Evolutionary conservation across 37 sponge, comb jelly and placozoan species (phyloP), one percentile per base, ranked within the genome.

Genomic region (Beroe forskalii): DNA sequence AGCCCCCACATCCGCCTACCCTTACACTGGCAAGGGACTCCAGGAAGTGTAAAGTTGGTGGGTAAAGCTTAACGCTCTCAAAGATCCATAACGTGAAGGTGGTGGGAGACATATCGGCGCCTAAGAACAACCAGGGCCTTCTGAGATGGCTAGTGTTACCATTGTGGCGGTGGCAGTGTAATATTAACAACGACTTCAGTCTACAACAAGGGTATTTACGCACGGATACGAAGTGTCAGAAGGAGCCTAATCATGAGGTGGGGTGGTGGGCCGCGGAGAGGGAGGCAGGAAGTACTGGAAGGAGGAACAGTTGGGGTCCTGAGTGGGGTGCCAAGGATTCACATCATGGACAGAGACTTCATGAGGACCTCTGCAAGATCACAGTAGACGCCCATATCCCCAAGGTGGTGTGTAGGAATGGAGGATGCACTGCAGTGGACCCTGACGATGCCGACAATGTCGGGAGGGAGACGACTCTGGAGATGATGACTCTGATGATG

Each of bases 251-350:
- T 44, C 86, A 80, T 27, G 86, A 32, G 8, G 86, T 80, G 1
- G 86, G 38, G 1, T n/a, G n/a, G n/a, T n/a, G n/a, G n/a, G n/a
- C n/a, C n/a, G 44, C 42, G 37, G 86, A 42, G 1, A 48, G 86
- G 0, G 40, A 80, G 27, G 86, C 48, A 28, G 30, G 12, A 9
- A 38, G 40, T 4, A 6, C 12, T 12, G 55, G 55, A 12, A 48
- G 55, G 55, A 80, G 86, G 86, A 80, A 80, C 86, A 80, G 86
- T 43, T 80, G 86, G 86, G 86, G 86, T 6, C 2, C 1, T 14
- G 44, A 27, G 27, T 80, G 86, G 86, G 86, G 86, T n/a, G n/a
- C 1, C 55, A 22, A 41, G 4, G 86, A 48, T 20, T 44, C 40
- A 43, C 3, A 42, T 23, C 44, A 28, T 25, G 17, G 40, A 48